Evolutionary conservation across 2,888 invertebrate genomes (phyloP), one percentile per base, ranked within the genome.

Genomic region (Baccha elongata): DNA sequence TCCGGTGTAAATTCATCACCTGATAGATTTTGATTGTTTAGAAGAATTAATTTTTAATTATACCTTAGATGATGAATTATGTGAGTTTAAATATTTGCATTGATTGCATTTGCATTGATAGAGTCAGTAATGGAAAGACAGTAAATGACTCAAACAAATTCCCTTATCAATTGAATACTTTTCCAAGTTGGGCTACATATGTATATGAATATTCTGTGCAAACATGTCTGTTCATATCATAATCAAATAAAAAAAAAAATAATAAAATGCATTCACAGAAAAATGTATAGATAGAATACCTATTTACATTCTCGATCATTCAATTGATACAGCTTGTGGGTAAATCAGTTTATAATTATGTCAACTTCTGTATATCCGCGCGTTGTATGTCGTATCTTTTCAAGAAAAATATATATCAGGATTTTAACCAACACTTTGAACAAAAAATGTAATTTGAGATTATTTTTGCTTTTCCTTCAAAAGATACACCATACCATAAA

Each of bases 91-190:
- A 32, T 5, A 19, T 17, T 32, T 32, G 29, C 29, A 6, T 32
- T 32, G 29, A 17, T n/a, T n/a, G n/a, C n/a, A n/a, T n/a, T n/a
- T n/a, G n/a, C n/a, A n/a, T n/a, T 32, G 21, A 19, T 21, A 5
- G n/a, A 5, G 10, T 17, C 44, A 15, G 11, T 44, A 60, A 44
- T 35, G 8, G 7, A 11, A 67, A 65, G 60, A 79, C 74, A 81
- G 71, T 76, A 67, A 71, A 75, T 81, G 76, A 76, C 65, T 76
- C 76, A 76, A 71, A 67, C 76, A 76, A 69, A 76, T 81, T 75
- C 37, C 32, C 32, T 55, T 75, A 71, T 81, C 75, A 60, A 75
- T 81, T 65, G 67, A 65, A 35, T 35, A 52, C 44, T 60, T 64
- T 75, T 68, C 68, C 74, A 74, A 65, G 60, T 75, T 19, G n/a